phyloP scores from a whole-genome alignment of 64 coral and sea anemone genomes.

The Exaiptasia diaphana region DNA sequence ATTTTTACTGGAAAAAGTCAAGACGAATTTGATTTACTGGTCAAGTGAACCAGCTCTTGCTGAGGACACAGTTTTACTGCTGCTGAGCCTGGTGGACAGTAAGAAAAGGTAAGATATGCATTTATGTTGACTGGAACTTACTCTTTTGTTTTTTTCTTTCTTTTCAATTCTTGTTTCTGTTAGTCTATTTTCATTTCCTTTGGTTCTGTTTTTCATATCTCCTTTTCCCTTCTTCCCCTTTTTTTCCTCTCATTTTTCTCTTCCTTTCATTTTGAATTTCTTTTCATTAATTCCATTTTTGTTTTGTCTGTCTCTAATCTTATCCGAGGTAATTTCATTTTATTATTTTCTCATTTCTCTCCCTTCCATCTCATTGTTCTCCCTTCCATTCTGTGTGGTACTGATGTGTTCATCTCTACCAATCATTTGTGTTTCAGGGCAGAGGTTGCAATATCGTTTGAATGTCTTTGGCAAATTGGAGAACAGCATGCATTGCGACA shows the following conservation, averaged over 20 bases:
- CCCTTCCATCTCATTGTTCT: no score
- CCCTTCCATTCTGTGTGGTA: no score
- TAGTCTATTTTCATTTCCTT: no score
- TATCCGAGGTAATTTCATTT: no score
- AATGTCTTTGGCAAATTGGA: constrained; percentile 59
- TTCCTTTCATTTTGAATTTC: no score
- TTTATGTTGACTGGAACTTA: background rate
- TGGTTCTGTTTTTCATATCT: no score
- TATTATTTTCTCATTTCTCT: no score
- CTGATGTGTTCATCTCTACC: background rate
- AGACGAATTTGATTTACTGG: constrained; percentile 76
- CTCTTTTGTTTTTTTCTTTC: background rate
- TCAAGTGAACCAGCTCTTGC: constrained; percentile 71
- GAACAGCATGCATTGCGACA: constrained; percentile 69
- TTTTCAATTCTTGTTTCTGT: no score
- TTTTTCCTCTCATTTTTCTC: no score
- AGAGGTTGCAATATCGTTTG: constrained; percentile 76
- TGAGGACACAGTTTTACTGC: constrained; percentile 71
- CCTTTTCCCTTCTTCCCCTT: no score
- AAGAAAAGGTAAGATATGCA: constrained; percentile 75
- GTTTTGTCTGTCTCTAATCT: no score
- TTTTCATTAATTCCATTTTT: no score
- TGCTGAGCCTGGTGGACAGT: constrained; percentile 76
- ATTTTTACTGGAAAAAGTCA: constrained; percentile 82
- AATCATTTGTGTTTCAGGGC: constrained; percentile 15